A percentile compares a stretch with the other conserved stretches of the same genome.
These are phyloP conservation scores for Leptopilina boulardi DNA, from an alignment of 1,140 invertebrate genomes.

Conservation along the genomic window DNA sequence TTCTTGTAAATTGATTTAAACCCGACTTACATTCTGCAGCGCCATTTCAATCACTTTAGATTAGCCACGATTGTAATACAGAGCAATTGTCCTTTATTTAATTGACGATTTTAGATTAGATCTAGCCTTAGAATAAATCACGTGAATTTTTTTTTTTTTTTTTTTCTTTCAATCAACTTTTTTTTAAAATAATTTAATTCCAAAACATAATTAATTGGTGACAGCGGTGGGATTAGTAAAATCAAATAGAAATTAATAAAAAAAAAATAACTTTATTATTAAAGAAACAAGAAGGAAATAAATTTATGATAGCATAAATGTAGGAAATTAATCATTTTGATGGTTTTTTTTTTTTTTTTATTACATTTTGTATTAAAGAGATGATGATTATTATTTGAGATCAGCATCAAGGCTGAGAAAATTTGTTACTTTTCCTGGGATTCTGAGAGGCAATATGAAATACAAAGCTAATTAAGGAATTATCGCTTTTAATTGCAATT, in stretches of 20 bases:
- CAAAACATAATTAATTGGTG: too few species aligned
- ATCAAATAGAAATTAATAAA: not conserved
- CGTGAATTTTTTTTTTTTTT: too few species aligned
- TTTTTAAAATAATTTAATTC: too few species aligned
- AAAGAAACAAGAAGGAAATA: too few species aligned
- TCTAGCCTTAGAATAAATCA: constrained; percentile 24
- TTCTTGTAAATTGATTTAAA: constrained; percentile 32
- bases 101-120: constrained; percentile 28
- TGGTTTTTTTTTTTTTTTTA: too few species aligned
- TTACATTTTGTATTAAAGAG: not conserved
- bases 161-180: too few species aligned
- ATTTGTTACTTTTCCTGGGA: constrained; percentile 11
- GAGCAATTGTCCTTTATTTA: constrained; percentile 30
- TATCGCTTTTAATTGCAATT: constrained; percentile 68
- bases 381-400: too few species aligned
- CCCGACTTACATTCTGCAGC: constrained; percentile 22
- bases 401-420: constrained; percentile 23
- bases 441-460: not conserved
- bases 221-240: too few species aligned
- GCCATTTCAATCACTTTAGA: constrained; percentile 28
- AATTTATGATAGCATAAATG: too few species aligned
- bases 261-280: too few species aligned
- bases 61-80: constrained; percentile 28
- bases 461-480: constrained; percentile 53
- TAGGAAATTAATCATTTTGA: not conserved